These are phyloP conservation scores for Chinchilla lanigera DNA, from an alignment of 2,113 vertebrate genomes.

Conservation along the genomic window DNA sequence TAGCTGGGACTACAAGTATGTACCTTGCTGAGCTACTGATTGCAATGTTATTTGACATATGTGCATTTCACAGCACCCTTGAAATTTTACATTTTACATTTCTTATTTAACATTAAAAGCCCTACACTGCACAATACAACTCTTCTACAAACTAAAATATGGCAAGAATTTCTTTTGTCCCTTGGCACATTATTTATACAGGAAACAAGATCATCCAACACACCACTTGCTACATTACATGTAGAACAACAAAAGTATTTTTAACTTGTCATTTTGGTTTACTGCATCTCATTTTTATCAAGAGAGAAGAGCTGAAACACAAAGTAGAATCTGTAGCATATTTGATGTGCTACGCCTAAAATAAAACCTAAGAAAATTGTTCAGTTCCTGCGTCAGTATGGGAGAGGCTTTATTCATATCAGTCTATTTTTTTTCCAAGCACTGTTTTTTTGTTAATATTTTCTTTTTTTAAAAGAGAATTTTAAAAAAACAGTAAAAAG, in stretches of 20 bases:
- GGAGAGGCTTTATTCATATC: not conserved
- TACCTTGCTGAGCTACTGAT: not conserved
- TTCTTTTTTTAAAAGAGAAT: not conserved
- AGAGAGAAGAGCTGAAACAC: not conserved
- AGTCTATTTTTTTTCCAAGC: not conserved
- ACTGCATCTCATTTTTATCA: not conserved
- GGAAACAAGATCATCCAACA: not conserved
- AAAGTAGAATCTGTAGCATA: not conserved
- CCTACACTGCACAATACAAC: not conserved
- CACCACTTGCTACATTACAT: not conserved
- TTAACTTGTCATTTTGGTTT: not conserved
- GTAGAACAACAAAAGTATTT: conserved; percentile 27
- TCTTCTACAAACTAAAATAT: conserved; percentile 21
- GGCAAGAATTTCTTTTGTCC: conserved; percentile 17
- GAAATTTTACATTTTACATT: not conserved
- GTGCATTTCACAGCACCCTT: not conserved
- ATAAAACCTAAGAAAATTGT: conserved; percentile 14
- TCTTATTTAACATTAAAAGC: conserved; percentile 27
- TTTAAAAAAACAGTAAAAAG: no score
- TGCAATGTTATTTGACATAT: not conserved
- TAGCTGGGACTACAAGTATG: not conserved
- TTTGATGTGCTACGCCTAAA: not conserved
- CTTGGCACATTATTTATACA: not conserved
- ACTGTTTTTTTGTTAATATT: not conserved
- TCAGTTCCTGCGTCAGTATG: not conserved